These are phyloP conservation scores for Pandion haliaetus DNA, from an alignment of 2,113 vertebrate species.

Conservation along the genomic window DNA sequence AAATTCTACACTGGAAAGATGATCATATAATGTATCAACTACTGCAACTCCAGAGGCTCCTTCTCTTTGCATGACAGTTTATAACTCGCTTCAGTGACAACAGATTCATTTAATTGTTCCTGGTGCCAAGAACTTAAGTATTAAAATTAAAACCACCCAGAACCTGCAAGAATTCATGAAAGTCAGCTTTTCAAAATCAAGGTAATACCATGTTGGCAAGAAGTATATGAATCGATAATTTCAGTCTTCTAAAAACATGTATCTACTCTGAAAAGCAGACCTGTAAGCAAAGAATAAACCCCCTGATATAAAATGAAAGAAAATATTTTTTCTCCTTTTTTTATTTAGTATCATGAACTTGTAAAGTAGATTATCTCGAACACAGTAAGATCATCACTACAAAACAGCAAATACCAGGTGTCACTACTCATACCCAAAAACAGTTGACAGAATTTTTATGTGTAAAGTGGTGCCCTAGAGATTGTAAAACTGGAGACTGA, in stretches of 20 bases:
- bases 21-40: not conserved
- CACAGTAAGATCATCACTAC: not conserved
- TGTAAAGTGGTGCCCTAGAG: not conserved
- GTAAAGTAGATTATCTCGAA: not conserved
- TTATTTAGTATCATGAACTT: not conserved
- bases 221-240: not conserved
- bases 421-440: not conserved
- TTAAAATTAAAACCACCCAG: not conserved
- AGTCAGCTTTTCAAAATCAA: not conserved
- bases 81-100: not conserved
- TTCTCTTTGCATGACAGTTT: not conserved
- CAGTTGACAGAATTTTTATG: not conserved
- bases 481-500: not conserved
- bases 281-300: not conserved
- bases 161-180: not conserved
- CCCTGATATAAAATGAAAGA: not conserved
- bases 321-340: not conserved
- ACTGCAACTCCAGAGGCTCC: not conserved
- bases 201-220: not conserved
- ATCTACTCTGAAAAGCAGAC: not conserved
- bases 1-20: not conserved
- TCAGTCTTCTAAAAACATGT: not conserved
- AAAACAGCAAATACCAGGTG: conserved; percentile 27
- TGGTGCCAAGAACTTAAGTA: not conserved
- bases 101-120: not conserved